These are phyloP conservation scores for Thinocorus orbignyianus DNA, from an alignment of 2,113 vertebrate species.

Conservation along the genomic window DNA sequence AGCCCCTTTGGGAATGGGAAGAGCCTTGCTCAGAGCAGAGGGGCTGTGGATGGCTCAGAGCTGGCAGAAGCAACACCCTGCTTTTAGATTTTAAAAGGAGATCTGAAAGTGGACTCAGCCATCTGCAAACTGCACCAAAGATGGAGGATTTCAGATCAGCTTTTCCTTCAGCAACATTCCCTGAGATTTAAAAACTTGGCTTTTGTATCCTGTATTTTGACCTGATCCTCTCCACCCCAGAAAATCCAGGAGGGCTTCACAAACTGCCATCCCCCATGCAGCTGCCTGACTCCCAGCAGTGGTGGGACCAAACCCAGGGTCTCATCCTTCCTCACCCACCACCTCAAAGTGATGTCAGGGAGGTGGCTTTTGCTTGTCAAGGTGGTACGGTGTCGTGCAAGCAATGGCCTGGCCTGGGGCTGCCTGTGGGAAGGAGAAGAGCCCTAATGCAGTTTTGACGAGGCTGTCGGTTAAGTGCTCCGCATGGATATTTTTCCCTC, in stretches of 20 bases:
- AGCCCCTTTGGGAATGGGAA: neutral
- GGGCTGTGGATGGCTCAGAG: neutral
- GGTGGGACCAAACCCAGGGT: rapidly evolving
- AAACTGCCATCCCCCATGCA: neutral
- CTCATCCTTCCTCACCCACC: neutral
- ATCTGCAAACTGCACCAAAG: neutral
- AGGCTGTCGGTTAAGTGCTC: slow-evolving; percentile 18
- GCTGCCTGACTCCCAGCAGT: rapidly evolving
- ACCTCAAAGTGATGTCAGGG: neutral
- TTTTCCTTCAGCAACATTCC: neutral
- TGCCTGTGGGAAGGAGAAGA: neutral
- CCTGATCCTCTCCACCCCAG: neutral
- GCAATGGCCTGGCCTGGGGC: neutral
- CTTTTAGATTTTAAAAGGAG: neutral
- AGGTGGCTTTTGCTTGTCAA: neutral
- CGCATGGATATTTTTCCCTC: neutral
- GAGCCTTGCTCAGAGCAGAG: neutral
- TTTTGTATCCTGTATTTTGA: neutral
- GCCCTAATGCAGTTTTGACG: neutral
- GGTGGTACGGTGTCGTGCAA: neutral
- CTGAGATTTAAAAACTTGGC: neutral
- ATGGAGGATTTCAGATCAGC: neutral
- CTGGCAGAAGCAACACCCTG: neutral
- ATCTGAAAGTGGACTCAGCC: neutral
- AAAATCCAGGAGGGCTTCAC: neutral